Evolutionary conservation across 2,113 vertebrate genomes (phyloP), one percentile per base, ranked within the genome.

Genomic region (Egretta garzetta): DNA sequence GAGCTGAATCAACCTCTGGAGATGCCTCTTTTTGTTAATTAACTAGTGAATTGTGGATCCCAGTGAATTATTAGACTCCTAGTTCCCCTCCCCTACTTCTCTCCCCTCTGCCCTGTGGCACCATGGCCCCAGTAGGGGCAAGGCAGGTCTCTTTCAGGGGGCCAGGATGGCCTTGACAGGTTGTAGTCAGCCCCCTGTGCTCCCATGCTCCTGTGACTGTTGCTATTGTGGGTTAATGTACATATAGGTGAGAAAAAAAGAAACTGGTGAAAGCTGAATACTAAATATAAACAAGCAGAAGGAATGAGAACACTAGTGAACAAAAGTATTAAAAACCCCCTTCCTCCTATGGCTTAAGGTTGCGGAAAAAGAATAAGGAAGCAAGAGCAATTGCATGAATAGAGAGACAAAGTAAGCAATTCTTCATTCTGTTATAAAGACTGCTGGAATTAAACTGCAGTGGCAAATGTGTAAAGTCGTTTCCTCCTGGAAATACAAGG

Each of bases 91-190:
- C 8, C 1, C 8, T 58, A 5, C 4, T 63, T 67, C 13, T 67
- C 10, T 26, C 12, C 15, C 4, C 10, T 1, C 8, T 62, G 15
- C 1, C 9, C 22, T 56, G 8, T 49, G 41, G 6, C 13, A 59
- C 24, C 32, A 35, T 6, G 35, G 15, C 12, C 11, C 6, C 3
- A 2, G 12, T 6, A 74, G 26, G 3, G 7, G 9, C 24, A 64
- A 76, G 17, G 8, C 27, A 35, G 8, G 6, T 62, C 5, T 72
- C n/a, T 59, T 24, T 52, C 17, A 43, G 9, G 4, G 6, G 12
- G 2, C 7, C 21, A 63, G 50, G 5, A 28, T 71, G 52, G 4
- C 22, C 10, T 43, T 47, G 4, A 14, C 4, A 7, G 1, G 3
- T 21, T 72, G 39, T 26, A 85, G 5, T 16, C 43, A 58, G 27